Base-by-base conservation (phyloP, 2,797 vertebrate species). In the Melanotaenia parkinsoni region DNA sequence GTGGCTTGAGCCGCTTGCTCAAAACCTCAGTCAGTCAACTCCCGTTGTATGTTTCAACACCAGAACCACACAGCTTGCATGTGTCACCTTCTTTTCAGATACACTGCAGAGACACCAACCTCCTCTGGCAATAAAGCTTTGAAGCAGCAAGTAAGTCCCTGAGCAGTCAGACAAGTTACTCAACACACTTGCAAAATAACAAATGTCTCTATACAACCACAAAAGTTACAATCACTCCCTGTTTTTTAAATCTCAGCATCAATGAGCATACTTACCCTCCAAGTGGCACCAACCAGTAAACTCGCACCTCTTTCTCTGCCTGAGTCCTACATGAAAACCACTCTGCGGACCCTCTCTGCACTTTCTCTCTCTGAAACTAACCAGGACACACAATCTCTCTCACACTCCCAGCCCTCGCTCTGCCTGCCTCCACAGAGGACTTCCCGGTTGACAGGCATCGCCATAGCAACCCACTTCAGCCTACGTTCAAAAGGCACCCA, bases 371-470 rank as follows among this genome's bases (percentile, higher is more conserved):
- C 63, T 81, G 78, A 81, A 82, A 91, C 84, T 77, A 79, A 59
- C 84, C 87, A 83, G 86, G 86, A 82, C 87, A 86, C 86, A 83
- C 83, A 81, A 68, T 82, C 86, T 69, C 79, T 77, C 75, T 74
- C 67, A 28, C 73, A 58, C 75, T 60, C 76, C 74, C 84, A 77
- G 70, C 54, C 40, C 83, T 88, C 33, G 20, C 90, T 86, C 89
- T 45, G 86, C 88, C 91, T 90, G 80, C 87, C 82, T 81, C 79
- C 58, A 16, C 12, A 43, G 63, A 93, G 85, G 89, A 94, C 92
- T 93, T 93, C 92, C 92, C 88, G 77, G 93, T 93, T 94, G 92
- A 93, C 92, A 91, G 80, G 76, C 82, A 86, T 95, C 63, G 22
- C 90, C 89, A 89, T 94, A 74, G 93, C 81, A 94, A 94, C 93